Evolutionary conservation across 2,888 invertebrate species (phyloP), one percentile per base, ranked within the genome.

Genomic region (Drosophila mulleri): DNA sequence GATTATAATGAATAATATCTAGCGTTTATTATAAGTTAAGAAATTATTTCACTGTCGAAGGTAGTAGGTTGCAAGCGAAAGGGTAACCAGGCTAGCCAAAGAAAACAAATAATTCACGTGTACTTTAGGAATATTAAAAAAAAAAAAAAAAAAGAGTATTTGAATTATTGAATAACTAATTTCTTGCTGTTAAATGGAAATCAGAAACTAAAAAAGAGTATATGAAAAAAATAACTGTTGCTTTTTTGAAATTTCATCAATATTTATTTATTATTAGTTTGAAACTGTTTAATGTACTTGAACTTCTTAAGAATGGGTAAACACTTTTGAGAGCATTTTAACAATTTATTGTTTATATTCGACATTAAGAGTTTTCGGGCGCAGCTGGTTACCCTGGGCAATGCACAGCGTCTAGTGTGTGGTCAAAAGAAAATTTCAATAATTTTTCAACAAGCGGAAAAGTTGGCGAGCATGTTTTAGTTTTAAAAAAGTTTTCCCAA

Each of bases 401-500:
- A 57, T 53, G 39, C 48, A 48, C 11, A 48, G 59, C 37, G 26
- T 26, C 18, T 44, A 32, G 23, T 23, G 67, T 44, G 54, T 41
- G 23, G 69, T 35, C 53, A 20, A 80, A 78, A 88, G 75, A 82
- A 83, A 79, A 72, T 88, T 83, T 88, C 80, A 86, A 90, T 90
- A 89, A 84, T 91, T 89, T 80, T 82, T 78, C 73, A 72, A 72
- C 66, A 61, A 58, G 58, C 67, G 58, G 60, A 83, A 83, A 83
- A 80, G 78, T 81, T 85, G 68, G 67, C 68, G 70, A 76, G 67
- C 74, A 58, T 23, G 39, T 89, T 87, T 83, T 72, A 92, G 91
- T 91, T 91, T 90, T 65, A 74, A 80, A 89, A 86, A 85, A 81
- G 90, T 88, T 91, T 91, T 89, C 81, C 80, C 83, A 83, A 84